Evolutionary conservation across 2,113 vertebrate species (phyloP), one percentile per base, ranked within the genome.

Genomic region (Chionomys nivalis): DNA sequence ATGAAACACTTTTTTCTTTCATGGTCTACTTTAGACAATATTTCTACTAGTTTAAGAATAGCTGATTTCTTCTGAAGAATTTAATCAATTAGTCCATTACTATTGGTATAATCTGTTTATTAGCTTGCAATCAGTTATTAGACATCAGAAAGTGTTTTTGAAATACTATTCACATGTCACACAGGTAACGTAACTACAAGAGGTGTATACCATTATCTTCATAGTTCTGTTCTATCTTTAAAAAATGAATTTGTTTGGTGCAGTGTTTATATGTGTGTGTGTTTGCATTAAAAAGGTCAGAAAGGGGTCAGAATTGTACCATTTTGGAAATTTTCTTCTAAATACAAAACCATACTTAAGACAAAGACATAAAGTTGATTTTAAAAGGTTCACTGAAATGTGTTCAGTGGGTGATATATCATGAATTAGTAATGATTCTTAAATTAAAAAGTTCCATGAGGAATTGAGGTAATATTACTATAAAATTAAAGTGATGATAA

Each of bases 371-470:
- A 63, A 55, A 77, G 33, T 90, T 87, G 47, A 90, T 13, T 79
- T 55, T 28, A n/a, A 47, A 49, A 47, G 77, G 5, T 87, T 65
- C 39, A 91, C 12, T 87, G 12, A 91, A 78, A 88, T 88, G 36
- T 72, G 21, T n/a, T 85, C 16, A 36, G 5, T 52, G 63, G 87
- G 21, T 90, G 65, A 68, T 33, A 28, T 0, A 72, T 16, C 16
- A 52, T 91, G 33, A 82, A 87, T 86, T 81, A 11, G 33, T 90
- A 75, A 75, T 89, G 28, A 76, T 63, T 81, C 63, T 96, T 82
- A 93, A 94, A 73, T 89, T 61, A 28, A 87, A 86, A 92, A 79
- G 36, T 63, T 95, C 42, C n/a, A 49, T 11, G 39, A 52, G 88
- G 77, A 14, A 75, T n/a, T 42, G 44, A 94, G 6, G 14, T 42